Evolutionary conservation across 2,797 vertebrate species (phyloP), one percentile per base, ranked within the genome.

Genomic region (Cossypha dichroa): DNA sequence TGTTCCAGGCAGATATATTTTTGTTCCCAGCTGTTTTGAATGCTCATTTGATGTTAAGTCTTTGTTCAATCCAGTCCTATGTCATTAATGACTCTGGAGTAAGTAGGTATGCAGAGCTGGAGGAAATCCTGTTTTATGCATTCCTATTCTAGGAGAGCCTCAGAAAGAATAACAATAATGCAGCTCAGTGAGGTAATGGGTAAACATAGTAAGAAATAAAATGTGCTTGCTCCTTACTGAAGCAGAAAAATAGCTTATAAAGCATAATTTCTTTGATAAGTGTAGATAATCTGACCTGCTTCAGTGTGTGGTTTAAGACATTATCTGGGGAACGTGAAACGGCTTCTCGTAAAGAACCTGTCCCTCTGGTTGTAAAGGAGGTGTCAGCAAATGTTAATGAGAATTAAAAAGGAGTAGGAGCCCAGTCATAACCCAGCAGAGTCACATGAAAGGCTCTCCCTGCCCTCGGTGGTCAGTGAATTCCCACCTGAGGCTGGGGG

Each of bases 121-220:
- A 93, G 95, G 96, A 97, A 97, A 97, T 97, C 95, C 96, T 96
- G 97, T 89, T 80, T 95, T 92, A 85, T 87, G 82, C 0, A 0
- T 63, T 95, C 90, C 93, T 96, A 75, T 94, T 96, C 92, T 86
- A 86, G 70, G 77, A 85, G 75, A 88, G 49, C 69, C 78, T 94
- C 87, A 92, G 80, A 90, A 94, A 76, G 86, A 77, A 73, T 78
- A 96, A 96, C 95, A 95, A 79, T 88, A 90, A 88, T 70, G 70
- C 69, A 2, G 7, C 85, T 85, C 19, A n/a, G 62, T 97, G 96
- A 96, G 94, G 94, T 97, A 92, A 96, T 95, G 93, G 72, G 67
- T 93, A 95, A 95, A 93, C 87, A 95, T 0, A 88, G 75, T 91
- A 79, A 89, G 59, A 94, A 91, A 88, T 90, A 70, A 89, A 95